A percentile compares a stretch with the other conserved stretches of the same genome.
phyloP scores from a whole-genome alignment of 1,140 invertebrate species.

The Saccostrea echinata region DNA sequence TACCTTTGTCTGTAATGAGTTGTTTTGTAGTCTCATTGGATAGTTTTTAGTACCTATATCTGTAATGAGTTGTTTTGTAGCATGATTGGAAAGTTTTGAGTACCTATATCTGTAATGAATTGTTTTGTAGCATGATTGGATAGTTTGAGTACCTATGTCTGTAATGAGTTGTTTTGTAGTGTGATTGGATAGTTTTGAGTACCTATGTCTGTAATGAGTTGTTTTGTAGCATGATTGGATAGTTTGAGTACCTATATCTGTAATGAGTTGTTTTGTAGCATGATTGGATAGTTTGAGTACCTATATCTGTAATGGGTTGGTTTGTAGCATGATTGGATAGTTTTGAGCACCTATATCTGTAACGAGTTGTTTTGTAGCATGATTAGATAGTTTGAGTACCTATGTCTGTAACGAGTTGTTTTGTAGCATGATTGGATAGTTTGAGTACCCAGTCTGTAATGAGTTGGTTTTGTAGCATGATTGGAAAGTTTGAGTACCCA shows the following conservation, averaged over 20 bases:
- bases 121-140: conserved; percentile 88
- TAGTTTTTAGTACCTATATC: conserved; percentile 88
- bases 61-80: conserved; percentile 91
- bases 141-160: conserved; percentile 82
- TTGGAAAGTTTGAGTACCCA: conserved; percentile 83
- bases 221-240: conserved; percentile 87
- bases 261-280: conserved; percentile 91
- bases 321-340: background rate
- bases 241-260: conserved; percentile 91
- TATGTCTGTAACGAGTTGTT: conserved; percentile 94
- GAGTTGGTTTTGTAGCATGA: background rate
- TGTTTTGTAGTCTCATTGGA: background rate
- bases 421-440: conserved; percentile 86
- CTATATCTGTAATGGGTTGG: too few species aligned
- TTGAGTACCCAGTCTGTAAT: conserved; percentile 78
- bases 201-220: conserved; percentile 95
- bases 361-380: conserved; percentile 90
- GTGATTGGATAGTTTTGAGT: conserved; percentile 43
- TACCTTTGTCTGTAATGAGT: too few species aligned
- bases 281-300: conserved; percentile 85
- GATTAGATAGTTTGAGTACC: conserved; percentile 86
- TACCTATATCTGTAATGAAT: conserved; percentile 94
- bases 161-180: background rate
- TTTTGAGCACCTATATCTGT: conserved; percentile 91
- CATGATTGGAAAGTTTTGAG: conserved; percentile 85